Evolutionary conservation across 2,797 vertebrate species (phyloP).

Genomic region (Epinephelus coioides): DNA sequence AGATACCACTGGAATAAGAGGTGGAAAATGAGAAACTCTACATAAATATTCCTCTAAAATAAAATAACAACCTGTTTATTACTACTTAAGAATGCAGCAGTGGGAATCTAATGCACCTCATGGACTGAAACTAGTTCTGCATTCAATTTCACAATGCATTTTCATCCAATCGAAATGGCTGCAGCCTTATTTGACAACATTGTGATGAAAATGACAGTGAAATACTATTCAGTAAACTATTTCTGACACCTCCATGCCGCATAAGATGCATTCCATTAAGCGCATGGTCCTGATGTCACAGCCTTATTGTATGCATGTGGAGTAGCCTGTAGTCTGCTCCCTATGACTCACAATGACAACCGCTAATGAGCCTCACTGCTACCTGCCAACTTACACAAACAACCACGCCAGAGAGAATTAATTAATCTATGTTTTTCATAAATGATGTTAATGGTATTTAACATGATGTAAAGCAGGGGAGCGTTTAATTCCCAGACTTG

Average conservation of each 20-base stretch:
- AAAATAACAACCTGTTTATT: not conserved
- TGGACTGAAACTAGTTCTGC: not conserved
- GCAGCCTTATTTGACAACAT: not conserved
- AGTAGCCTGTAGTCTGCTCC: constrained; percentile 32
- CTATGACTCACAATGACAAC: constrained; percentile 56
- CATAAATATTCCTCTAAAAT: not conserved
- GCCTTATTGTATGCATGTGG: constrained; percentile 45
- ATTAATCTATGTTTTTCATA: not conserved
- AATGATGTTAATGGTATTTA: not conserved
- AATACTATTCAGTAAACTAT: constrained; percentile 3
- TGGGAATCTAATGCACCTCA: not conserved
- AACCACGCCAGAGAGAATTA: not conserved
- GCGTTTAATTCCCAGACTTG: constrained; percentile 19
- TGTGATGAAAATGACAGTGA: not conserved
- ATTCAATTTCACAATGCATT: not conserved
- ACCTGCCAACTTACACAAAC: constrained; percentile 30
- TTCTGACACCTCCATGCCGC: constrained; percentile 60
- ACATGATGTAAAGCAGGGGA: not conserved
- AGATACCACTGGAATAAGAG: constrained; percentile 2
- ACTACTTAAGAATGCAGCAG: not conserved
- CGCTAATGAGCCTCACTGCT: constrained; percentile 9
- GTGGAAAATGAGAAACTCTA: not conserved
- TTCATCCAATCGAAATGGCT: not conserved
- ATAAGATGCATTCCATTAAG: constrained; percentile 67
- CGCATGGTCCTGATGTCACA: constrained; percentile 54